Evolutionary conservation across 2,113 vertebrate species (phyloP), one percentile per base, ranked within the genome.

Genomic region (Stictonetta naevosa): DNA sequence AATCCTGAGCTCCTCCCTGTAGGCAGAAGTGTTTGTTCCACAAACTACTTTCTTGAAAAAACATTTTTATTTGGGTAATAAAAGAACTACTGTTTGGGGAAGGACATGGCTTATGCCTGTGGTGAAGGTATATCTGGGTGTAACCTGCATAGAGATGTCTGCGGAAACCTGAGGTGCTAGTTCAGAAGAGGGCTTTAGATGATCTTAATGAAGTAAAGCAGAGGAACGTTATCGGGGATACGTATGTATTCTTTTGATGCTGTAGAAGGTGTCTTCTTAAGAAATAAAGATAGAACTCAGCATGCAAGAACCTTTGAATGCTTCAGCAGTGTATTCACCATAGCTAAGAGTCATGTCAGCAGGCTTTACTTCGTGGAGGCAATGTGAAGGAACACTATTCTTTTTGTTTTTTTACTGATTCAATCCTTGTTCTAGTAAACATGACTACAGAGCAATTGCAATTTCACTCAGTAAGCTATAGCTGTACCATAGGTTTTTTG

Each of bases 291-390:
- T 38, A 31, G 53, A 87, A 68, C 17, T 81, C 31, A 13, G 7
- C 20, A 3, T 2, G 4, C 5, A 25, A 73, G 50, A 44, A 73
- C 19, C 18, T 22, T 73, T 44, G 17, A 79, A 56, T 4, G 13
- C 8, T 44, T 80, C 20, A 38, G 3, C 0, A 3, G 11, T 58
- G 2, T 62, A 8, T 17, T 64, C 28, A 18, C 18, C 1, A 2
- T 28, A 8, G 16, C 11, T 20, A 6, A 31, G 12, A 56, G 38
- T 76, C 15, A 7, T 2, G 20, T 4, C 2, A 52, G 6, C 66
- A 68, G 63, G 40, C 50, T 64, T 75, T 38, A 8, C 63, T 72
- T 40, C 36, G 33, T 60, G 73, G 73, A 15, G 17, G 34, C 16
- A 59, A 9, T 19, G 34, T 38, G 60, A 33, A 82, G 26, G 42